Base-by-base conservation (phyloP, 2,888 invertebrate species). In the Strigamia maritima region DNA sequence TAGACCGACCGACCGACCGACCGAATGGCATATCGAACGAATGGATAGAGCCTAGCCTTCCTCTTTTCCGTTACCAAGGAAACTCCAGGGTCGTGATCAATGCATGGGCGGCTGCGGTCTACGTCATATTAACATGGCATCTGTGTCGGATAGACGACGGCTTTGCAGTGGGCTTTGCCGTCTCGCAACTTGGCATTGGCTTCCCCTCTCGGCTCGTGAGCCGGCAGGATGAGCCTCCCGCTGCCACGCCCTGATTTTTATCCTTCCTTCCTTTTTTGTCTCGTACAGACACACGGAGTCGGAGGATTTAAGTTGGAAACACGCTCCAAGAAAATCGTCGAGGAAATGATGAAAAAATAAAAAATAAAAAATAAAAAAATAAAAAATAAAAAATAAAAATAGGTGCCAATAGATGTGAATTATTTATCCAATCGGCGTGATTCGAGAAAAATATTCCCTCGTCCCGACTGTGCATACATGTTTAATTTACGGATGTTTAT, bases 51-150 rank as follows among this genome's bases (percentile, higher is more conserved):
- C n/a, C n/a, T n/a, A n/a, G 14, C 70, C 70, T 70, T 70, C 70
- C 70, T 70, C 70, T 70, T 44, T 65, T 70, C 70, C 28, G 70
- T 70, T 70, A 26, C 70, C 70, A 70, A 70, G 70, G 70, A 70
- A 70, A 70, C 70, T 28, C 70, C 70, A 70, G 70, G 70, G 70
- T 70, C 70, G 70, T 70, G 70, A 70, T 70, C 70, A 70, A 70
- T 70, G 70, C 70, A 70, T 70, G 70, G 70, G 70, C 70, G 70
- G 70, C 70, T 70, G 70, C 28, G 70, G 70, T 70, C 7, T 70
- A 26, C 26, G 70, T 70, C 70, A 70, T 70, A 70, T 70, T 70
- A 70, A 70, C 70, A 70, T 70, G 70, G 70, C 70, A 70, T 70
- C 70, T 70, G 26, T 70, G 70, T 10, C 70, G 70, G 70, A 19